Evolutionary conservation across 1,140 invertebrate genomes (phyloP).

Genomic region (Neuroterus valhalla): DNA sequence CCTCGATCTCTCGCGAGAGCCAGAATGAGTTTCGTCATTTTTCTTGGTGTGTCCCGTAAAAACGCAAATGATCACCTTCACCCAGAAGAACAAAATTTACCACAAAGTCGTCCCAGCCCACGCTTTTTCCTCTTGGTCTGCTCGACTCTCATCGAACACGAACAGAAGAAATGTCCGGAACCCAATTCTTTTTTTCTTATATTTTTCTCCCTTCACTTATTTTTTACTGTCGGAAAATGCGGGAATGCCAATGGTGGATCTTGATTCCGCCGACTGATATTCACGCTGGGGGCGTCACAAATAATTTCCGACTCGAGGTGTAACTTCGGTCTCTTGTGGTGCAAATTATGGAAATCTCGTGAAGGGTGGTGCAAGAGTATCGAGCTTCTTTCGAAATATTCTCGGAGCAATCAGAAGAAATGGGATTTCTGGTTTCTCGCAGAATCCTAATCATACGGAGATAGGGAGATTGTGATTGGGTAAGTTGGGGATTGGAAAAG

Average conservation of each 20-base stretch:
- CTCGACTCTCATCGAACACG: neutral
- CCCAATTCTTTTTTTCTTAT: constrained; percentile 2
- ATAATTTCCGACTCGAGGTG: constrained; percentile 26
- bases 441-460: neutral
- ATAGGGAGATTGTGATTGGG: neutral
- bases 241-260: constrained; percentile 4
- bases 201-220: neutral
- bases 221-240: constrained; percentile 18
- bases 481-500: neutral
- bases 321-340: constrained; percentile 21
- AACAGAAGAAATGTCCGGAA: neutral
- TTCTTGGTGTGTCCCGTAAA: constrained; percentile 24
- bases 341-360: constrained; percentile 19
- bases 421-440: constrained; percentile 4
- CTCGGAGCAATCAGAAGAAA: neutral
- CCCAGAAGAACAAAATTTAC: constrained; percentile 26
- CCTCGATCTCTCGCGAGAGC: constrained; percentile 31
- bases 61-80: constrained; percentile 16
- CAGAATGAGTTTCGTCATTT: constrained; percentile 38
- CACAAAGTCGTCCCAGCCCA: constrained; percentile 25
- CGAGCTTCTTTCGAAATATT: constrained; percentile 10
- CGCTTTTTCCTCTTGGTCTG: neutral
- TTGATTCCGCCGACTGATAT: constrained; percentile 28
- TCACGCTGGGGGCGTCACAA: constrained; percentile 16
- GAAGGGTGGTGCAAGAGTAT: neutral